Conservation (phyloP, 2,113 vertebrate genomes). For the Platycercus adscitus region DNA sequence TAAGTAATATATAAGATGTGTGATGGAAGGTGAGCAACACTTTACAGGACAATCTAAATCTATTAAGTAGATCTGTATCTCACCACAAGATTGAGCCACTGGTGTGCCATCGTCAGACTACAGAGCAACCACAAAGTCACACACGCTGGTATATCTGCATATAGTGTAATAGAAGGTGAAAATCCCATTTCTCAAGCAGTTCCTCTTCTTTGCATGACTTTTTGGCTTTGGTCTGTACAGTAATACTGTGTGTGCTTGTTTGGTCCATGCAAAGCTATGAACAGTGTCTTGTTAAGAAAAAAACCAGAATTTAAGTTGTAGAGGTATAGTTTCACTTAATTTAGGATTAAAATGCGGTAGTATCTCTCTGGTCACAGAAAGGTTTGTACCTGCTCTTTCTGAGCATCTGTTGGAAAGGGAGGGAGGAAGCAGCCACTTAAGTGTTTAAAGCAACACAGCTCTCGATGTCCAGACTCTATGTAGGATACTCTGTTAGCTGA, state of each 20-base stretch:
- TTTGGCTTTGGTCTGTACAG: constrained; percentile 68
- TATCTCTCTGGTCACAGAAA: constrained; percentile 13
- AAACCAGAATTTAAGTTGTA: constrained; percentile 56
- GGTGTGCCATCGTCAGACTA: constrained; percentile 42
- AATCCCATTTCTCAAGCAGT: constrained; percentile 64
- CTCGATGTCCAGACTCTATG: background rate
- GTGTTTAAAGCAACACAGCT: constrained; percentile 26
- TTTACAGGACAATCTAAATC: constrained; percentile 52
- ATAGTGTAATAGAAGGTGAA: constrained; percentile 26
- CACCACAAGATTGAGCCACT: constrained; percentile 49
- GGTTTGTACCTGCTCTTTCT: background rate
- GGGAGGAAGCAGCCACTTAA: background rate
- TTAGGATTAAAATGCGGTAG: constrained; percentile 44
- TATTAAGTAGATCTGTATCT: constrained; percentile 45
- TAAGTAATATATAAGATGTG: constrained; percentile 54
- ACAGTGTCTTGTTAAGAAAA: constrained; percentile 53
- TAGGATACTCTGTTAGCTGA: background rate
- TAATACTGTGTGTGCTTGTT: constrained; percentile 66
- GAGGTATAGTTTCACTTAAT: background rate
- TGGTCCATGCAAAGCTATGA: constrained; percentile 77
- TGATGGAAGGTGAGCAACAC: constrained; percentile 39
- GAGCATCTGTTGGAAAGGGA: background rate
- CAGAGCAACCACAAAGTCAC: constrained; percentile 65
- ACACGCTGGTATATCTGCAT: background rate
- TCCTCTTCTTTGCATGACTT: constrained; percentile 53